Conservation (phyloP, 2,113 vertebrate species). For the Forbesichthys agassizii region DNA sequence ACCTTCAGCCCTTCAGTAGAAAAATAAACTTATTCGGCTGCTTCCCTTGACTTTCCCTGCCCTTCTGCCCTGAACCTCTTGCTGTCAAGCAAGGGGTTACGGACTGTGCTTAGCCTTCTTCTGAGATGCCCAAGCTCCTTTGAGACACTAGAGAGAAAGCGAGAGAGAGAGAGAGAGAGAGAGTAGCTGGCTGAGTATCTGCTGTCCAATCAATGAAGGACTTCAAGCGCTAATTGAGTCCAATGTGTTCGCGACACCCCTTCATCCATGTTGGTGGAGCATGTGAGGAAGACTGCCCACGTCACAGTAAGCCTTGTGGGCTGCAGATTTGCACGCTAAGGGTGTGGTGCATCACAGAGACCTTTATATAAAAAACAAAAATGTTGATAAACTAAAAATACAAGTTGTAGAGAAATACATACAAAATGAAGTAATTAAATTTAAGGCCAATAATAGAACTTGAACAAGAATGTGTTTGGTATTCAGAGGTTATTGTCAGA, state of each 20-base stretch:
- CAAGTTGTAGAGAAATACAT: too few relatives aligned
- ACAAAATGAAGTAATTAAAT: too few relatives aligned
- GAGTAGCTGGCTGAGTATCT: slow-evolving; percentile 11
- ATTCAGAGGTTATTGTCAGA: too few relatives aligned
- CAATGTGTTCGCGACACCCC: slow-evolving; percentile 23
- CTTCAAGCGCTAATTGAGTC: slow-evolving; percentile 15
- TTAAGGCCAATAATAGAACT: too few relatives aligned
- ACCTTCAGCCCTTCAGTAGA: neutral
- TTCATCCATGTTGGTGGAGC: neutral
- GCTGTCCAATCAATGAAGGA: slow-evolving; percentile 31
- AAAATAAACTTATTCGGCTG: neutral
- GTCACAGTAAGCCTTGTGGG: too few relatives aligned
- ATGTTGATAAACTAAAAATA: too few relatives aligned
- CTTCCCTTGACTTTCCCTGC: neutral
- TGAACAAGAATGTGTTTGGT: too few relatives aligned
- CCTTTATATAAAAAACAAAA: too few relatives aligned
- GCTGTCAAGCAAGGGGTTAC: neutral
- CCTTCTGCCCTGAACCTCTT: neutral
- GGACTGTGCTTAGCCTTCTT: slow-evolving; percentile 2
- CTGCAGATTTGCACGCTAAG: neutral
- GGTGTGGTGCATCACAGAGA: too few relatives aligned
- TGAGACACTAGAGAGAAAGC: neutral
- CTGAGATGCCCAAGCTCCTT: slow-evolving; percentile 3
- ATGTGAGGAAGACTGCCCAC: neutral
- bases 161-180: neutral